Percentiles rank a stretch among this genome's conserved stretches.
Evolutionary conservation across 2,113 vertebrate genomes (phyloP).

Genomic region (Eidolon helvum): DNA sequence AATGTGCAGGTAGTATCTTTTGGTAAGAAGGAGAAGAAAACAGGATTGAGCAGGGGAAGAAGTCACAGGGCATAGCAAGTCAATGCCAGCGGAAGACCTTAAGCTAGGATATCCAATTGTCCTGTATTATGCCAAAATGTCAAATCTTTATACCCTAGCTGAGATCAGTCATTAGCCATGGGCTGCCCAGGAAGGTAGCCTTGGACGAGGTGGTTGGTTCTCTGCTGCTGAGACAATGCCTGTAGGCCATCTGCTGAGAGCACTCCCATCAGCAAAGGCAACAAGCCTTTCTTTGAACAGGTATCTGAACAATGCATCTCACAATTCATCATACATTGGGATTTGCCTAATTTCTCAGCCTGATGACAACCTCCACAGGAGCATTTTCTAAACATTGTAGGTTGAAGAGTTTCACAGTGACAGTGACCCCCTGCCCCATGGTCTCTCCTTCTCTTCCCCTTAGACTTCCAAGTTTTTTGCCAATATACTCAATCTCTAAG

Average conservation of each 20-base stretch:
- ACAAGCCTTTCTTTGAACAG: neutral
- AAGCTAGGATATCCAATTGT: neutral
- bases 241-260: neutral
- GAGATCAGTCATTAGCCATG: neutral
- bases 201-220: neutral
- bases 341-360: neutral
- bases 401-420: neutral
- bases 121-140: neutral
- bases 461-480: neutral
- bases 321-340: neutral
- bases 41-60: neutral
- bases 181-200: no score
- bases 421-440: neutral
- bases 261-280: neutral
- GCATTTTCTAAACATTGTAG: neutral
- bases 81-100: neutral
- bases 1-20: accelerated
- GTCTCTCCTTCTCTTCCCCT: neutral
- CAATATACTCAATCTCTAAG: neutral
- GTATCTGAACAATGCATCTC: neutral
- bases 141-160: neutral
- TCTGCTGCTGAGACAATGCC: neutral
- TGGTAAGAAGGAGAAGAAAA: neutral
- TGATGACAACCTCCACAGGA: neutral
- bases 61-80: neutral